Evolutionary conservation across 2,113 vertebrate species (phyloP).

Genomic region (Otus sunia): DNA sequence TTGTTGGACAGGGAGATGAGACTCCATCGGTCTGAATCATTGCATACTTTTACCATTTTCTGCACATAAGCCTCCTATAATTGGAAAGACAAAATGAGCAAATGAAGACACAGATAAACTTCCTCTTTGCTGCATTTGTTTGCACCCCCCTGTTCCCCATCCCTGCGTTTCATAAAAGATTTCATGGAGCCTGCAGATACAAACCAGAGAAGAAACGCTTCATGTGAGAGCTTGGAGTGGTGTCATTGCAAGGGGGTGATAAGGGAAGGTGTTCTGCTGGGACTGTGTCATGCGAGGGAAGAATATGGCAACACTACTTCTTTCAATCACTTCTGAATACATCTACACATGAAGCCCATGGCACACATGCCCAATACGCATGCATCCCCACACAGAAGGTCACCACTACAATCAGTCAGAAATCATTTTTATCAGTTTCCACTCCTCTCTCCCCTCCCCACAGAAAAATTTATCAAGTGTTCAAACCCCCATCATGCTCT

Average conservation of each 20-base stretch:
- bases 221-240: neutral
- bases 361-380: neutral
- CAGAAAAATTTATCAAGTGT: neutral
- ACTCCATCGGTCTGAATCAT: constrained; percentile 98
- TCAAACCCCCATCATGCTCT: neutral
- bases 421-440: neutral
- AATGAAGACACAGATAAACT: constrained; percentile 24
- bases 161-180: neutral
- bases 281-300: neutral
- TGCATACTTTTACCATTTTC: constrained; percentile 99
- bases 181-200: neutral
- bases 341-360: neutral
- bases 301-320: neutral
- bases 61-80: constrained; percentile 97
- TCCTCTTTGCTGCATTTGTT: neutral
- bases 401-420: neutral
- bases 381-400: neutral
- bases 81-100: constrained; percentile 66
- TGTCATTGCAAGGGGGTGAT: neutral
- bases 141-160: neutral
- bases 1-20: constrained; percentile 99
- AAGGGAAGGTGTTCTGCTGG: neutral
- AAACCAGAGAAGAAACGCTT: constrained; percentile 5
- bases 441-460: neutral
- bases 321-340: neutral